These are phyloP conservation scores for Rhimphoctona megacephalus DNA, from an alignment of 2,888 invertebrate species.

Conservation along the genomic window DNA sequence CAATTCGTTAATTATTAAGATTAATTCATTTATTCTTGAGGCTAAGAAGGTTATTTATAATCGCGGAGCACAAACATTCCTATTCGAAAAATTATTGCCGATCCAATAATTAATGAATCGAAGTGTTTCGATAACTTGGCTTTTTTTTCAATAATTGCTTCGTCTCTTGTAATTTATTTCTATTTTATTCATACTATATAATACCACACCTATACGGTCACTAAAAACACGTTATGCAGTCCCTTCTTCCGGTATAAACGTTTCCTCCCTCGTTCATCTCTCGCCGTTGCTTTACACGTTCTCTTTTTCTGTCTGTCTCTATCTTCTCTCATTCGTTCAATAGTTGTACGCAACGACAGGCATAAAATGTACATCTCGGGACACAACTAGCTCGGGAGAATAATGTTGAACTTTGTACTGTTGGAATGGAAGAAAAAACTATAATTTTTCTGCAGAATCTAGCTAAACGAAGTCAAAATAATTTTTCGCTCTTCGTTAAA, in stretches of 20 bases:
- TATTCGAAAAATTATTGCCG: neutral
- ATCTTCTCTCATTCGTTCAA: slow-evolving; percentile 16
- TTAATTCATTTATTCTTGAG: neutral
- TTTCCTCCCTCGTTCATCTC: slow-evolving; percentile 67
- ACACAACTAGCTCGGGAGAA: slow-evolving; percentile 1
- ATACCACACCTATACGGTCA: slow-evolving; percentile 22
- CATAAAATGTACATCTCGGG: neutral
- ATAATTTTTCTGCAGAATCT: neutral
- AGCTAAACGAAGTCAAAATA: neutral
- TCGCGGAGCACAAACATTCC: neutral
- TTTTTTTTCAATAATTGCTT: neutral
- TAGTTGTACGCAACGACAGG: slow-evolving; percentile 4
- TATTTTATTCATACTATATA: slow-evolving; percentile 26
- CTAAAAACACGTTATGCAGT: slow-evolving; percentile 34
- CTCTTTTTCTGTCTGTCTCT: neutral
- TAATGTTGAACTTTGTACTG: neutral
- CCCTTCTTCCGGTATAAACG: slow-evolving; percentile 71
- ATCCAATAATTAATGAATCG: neutral
- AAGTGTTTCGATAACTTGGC: neutral
- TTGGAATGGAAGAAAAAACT: neutral
- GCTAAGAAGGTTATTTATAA: neutral
- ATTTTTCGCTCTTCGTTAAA: neutral
- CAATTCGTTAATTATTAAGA: neutral
- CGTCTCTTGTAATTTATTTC: slow-evolving; percentile 36
- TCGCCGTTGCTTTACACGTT: neutral